phyloP scores from a whole-genome alignment of 2,797 vertebrate genomes.

The Setipinna tenuifilis region DNA sequence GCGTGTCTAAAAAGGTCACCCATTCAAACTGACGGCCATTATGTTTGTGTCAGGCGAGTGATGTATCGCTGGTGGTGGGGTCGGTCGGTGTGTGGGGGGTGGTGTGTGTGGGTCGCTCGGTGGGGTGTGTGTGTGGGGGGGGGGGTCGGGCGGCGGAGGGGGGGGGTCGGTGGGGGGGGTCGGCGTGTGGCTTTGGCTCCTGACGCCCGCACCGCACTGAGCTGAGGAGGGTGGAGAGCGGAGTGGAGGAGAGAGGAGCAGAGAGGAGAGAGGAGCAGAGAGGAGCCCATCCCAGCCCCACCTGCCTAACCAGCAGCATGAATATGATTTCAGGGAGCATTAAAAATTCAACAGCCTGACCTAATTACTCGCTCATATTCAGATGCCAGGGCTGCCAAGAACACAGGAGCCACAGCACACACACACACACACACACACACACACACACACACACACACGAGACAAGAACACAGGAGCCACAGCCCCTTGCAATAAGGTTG shows the following conservation, averaged over 20 bases:
- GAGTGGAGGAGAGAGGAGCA: too few relatives aligned
- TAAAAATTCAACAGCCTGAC: constrained; percentile 86
- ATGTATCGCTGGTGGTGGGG: constrained; percentile 80
- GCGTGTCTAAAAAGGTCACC: constrained; percentile 79
- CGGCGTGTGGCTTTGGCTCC: constrained; percentile 43
- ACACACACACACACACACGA: too few relatives aligned
- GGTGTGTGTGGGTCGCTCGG: too few relatives aligned
- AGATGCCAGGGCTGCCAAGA: constrained; percentile 75
- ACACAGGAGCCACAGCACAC: constrained; percentile 58
- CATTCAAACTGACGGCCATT: constrained; percentile 82
- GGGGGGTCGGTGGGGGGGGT: too few relatives aligned
- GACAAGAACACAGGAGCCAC: constrained; percentile 35
- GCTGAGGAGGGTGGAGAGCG: too few relatives aligned
- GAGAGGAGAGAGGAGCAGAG: too few relatives aligned
- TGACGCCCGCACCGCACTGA: too few relatives aligned
- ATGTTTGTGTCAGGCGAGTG: constrained; percentile 79
- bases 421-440: too few relatives aligned
- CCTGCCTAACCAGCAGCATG: constrained; percentile 80
- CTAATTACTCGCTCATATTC: constrained; percentile 84
- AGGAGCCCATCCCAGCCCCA: too few relatives aligned
- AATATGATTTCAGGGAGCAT: constrained; percentile 86
- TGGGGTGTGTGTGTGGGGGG: too few relatives aligned
- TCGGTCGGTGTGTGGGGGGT: too few relatives aligned
- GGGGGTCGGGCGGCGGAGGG: too few relatives aligned
- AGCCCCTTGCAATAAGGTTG: constrained; percentile 30